Conservation (phyloP, 2,888 invertebrate genomes). For the Dicyrtoma fusca region DNA sequence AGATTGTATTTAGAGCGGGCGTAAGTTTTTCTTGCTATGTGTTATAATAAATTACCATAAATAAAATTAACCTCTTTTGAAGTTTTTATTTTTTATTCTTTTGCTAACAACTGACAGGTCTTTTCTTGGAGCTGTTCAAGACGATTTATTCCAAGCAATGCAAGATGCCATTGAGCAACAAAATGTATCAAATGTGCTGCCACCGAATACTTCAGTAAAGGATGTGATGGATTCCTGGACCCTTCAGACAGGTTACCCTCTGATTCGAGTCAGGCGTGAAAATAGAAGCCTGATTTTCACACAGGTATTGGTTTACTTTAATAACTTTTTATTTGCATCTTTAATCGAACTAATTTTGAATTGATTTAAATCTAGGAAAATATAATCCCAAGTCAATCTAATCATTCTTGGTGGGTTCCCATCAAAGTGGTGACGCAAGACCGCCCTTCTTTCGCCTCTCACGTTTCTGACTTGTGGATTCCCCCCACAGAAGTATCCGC, state of each 20-base stretch:
- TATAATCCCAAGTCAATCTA: conserved; percentile 17
- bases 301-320: no score
- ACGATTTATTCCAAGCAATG: conserved; percentile 43
- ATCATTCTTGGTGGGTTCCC: conserved; percentile 30
- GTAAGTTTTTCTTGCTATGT: neutral
- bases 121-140: conserved; percentile 38
- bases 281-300: conserved; percentile 2
- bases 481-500: neutral
- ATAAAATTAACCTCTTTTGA: no score
- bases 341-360: neutral
- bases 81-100: no score
- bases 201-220: conserved; percentile 34
- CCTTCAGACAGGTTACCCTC: conserved; percentile 43
- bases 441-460: neutral
- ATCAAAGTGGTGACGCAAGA: conserved; percentile 20
- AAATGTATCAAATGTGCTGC: conserved; percentile 20
- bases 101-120: conserved; percentile 11
- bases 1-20: conserved; percentile 35
- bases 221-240: conserved; percentile 52
- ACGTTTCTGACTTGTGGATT: conserved; percentile 15
- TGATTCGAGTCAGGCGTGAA: conserved; percentile 38
- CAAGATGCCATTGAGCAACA: conserved; percentile 35
- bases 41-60: neutral
- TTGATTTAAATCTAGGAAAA: conserved; percentile 12
- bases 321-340: no score